Evolutionary conservation across 2,888 invertebrate genomes (phyloP), one percentile per base, ranked within the genome.

Genomic region (Heliconius aoede): DNA sequence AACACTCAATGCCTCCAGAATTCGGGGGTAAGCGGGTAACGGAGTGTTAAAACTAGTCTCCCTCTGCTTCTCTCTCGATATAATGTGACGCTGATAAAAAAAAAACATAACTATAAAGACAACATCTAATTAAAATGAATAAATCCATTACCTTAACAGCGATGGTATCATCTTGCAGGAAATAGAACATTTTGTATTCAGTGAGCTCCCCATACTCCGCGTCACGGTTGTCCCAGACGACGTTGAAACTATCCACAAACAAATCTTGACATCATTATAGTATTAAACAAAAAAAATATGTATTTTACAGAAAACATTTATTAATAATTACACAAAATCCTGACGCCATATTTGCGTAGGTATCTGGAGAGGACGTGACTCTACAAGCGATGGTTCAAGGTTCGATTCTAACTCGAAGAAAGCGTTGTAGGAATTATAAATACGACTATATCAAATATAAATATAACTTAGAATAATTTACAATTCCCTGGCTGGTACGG

Each of bases 131-230:
- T 69, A 69, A 76, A 76, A 30, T 21, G 69, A 65, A 61, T 30
- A 40, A 64, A 36, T 69, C 61, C 30, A 69, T 80, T 85, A 94
- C 94, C 86, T 96, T 96, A 1, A 98, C 94, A 74, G 97, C 96
- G 73, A 98, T 95, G 0, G 97, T 97, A 86, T 98, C 97, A 85
- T 98, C 98, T 73, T 96, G 96, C 30, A 98, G 92, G 88, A 97
- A 98, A 89, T 97, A 98, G 84, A 96, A 93, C 75, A 98, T 89
- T 83, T 96, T 95, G 87, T 96, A 97, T 87, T 96, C 92, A 76
- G 91, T 90, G n/a, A 95, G 86, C 81, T 95, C 95, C 1, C 95
- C 96, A 79, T 90, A 91, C 78, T 95, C 95, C 1, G 93, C 90
- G 78, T 95, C 95, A 55, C 96, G 94, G 81, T 96, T 95, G 84